phyloP scores from a whole-genome alignment of 2,113 vertebrate species.

The Mesitornis unicolor region DNA sequence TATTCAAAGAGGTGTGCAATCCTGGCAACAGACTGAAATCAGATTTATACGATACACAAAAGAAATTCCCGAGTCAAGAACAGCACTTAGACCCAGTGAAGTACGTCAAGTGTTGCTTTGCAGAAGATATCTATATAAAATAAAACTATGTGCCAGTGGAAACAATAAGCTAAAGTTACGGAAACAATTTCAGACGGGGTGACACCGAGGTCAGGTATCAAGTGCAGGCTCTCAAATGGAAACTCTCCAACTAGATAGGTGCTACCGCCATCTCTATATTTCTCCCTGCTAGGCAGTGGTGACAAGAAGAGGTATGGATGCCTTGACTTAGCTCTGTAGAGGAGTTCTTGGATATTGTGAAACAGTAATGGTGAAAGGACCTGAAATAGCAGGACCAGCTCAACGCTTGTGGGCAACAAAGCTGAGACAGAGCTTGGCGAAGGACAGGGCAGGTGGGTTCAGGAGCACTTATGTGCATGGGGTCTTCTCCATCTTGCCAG shows the following conservation, averaged over 20 bases:
- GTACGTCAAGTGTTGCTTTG: background rate
- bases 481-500: background rate
- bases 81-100: background rate
- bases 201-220: background rate
- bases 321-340: background rate
- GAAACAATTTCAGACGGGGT: background rate
- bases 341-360: background rate
- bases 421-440: background rate
- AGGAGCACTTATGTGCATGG: accelerated
- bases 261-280: background rate
- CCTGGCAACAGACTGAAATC: background rate
- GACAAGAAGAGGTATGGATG: background rate
- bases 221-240: background rate
- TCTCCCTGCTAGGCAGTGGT: background rate
- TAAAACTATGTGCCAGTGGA: background rate
- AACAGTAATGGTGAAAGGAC: accelerated
- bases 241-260: background rate
- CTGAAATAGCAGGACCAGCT: background rate
- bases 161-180: background rate
- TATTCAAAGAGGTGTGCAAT: background rate
- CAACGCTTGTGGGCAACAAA: background rate
- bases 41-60: background rate
- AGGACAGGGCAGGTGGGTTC: background rate
- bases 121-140: background rate
- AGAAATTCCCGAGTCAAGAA: background rate